A percentile compares a stretch with the other conserved stretches of the same genome.
Conservation (phyloP, 2,888 invertebrate species). For the Drosophila setosimentum region DNA sequence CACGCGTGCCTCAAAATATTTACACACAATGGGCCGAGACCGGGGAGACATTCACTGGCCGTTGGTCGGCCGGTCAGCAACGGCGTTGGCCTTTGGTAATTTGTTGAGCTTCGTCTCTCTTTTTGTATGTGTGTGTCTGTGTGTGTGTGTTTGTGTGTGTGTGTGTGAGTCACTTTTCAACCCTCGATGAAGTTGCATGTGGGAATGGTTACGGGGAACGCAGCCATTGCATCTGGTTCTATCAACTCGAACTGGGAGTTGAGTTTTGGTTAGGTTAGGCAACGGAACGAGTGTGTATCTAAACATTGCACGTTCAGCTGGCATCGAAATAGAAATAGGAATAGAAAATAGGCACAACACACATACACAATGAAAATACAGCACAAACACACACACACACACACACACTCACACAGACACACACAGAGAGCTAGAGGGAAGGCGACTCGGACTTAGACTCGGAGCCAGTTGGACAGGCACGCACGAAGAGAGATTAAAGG, state of each 20-base stretch:
- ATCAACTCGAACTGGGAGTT: conserved; percentile 22
- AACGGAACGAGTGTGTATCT: conserved; percentile 42
- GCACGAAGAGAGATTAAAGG: conserved; percentile 74
- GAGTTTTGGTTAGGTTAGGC: conserved; percentile 14
- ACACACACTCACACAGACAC: not conserved
- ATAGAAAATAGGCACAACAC: conserved; percentile 15
- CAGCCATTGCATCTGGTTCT: conserved; percentile 62
- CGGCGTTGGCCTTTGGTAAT: conserved; percentile 82
- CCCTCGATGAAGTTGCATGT: conserved; percentile 46
- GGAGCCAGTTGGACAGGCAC: conserved; percentile 47
- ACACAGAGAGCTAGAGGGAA: not conserved
- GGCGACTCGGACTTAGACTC: conserved; percentile 16
- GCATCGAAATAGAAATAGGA: conserved; percentile 21
- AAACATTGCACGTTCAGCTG: conserved; percentile 65
- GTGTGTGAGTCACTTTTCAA: conserved; percentile 44
- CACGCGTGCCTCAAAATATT: conserved; percentile 82
- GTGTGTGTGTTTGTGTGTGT: not conserved
- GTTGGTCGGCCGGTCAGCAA: conserved; percentile 74
- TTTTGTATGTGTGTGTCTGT: not conserved
- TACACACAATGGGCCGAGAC: conserved; percentile 76
- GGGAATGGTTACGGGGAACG: conserved; percentile 29
- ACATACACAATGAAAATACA: too few relatives aligned
- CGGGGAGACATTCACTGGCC: conserved; percentile 48
- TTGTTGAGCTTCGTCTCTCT: conserved; percentile 69
- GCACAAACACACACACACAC: not conserved